Conservation (phyloP, 2,797 vertebrate genomes). For the Arrhamphus sclerolepis region DNA sequence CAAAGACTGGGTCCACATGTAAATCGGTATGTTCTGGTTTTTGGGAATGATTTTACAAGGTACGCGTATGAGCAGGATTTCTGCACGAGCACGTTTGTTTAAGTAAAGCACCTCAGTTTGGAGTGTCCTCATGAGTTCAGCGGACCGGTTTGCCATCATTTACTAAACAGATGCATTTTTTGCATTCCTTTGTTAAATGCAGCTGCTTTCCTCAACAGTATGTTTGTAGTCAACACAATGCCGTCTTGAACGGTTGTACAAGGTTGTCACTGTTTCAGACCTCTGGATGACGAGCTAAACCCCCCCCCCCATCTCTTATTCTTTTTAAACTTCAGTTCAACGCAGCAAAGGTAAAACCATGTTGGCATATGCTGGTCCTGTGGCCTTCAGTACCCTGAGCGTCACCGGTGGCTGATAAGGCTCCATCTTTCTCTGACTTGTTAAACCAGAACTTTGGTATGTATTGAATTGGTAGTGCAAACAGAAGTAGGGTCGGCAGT, state of each 20-base stretch:
- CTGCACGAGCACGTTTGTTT: background rate
- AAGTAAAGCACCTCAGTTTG: background rate
- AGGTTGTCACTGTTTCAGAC: conserved; percentile 20
- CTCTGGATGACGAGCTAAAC: background rate
- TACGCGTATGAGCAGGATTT: background rate
- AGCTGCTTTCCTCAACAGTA: conserved; percentile 8
- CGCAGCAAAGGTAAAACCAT: background rate
- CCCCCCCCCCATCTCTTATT: no score
- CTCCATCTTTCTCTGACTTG: background rate
- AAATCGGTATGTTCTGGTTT: background rate
- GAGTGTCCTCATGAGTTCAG: background rate
- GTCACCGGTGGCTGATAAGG: background rate
- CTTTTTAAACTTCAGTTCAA: no score
- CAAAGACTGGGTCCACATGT: background rate
- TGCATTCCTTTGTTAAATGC: conserved; percentile 21
- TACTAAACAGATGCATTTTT: conserved; percentile 16
- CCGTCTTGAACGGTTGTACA: conserved; percentile 14
- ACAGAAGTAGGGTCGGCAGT: conserved; percentile 7
- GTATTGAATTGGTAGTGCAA: conserved; percentile 19
- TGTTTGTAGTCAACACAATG: conserved; percentile 5
- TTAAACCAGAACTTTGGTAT: conserved; percentile 19
- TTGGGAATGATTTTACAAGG: background rate
- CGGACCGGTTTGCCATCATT: background rate
- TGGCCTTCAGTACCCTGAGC: background rate
- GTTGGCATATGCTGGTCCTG: background rate